Evolutionary conservation across 1,140 invertebrate genomes (phyloP).

Genomic region (Drosophila setifemur): DNA sequence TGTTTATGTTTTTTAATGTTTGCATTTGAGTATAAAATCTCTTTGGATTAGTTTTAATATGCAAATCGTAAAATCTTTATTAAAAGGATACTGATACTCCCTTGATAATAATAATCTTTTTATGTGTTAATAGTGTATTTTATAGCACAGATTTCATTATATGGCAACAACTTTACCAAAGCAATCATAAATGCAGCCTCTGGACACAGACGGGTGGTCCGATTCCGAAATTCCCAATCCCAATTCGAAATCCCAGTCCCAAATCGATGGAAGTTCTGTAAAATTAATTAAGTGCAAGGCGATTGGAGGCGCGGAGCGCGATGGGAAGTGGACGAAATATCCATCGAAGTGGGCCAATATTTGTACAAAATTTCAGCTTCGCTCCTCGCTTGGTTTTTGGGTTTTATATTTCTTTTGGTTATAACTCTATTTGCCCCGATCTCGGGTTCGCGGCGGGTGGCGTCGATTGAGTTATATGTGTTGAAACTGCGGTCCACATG

Average conservation of each 20-base stretch:
- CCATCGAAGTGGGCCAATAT: slow-evolving; percentile 21
- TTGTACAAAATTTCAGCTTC: slow-evolving; percentile 24
- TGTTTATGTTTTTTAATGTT: too few relatives aligned
- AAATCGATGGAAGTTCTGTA: slow-evolving; percentile 7
- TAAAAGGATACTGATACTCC: too few relatives aligned
- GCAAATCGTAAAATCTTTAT: too few relatives aligned
- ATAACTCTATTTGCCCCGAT: slow-evolving; percentile 24
- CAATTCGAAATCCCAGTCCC: not conserved
- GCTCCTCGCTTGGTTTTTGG: slow-evolving; percentile 4
- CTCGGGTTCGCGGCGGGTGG: slow-evolving; percentile 46
- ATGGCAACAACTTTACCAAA: not conserved
- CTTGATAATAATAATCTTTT: too few relatives aligned
- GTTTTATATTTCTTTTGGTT: slow-evolving; percentile 11
- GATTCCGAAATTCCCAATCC: not conserved
- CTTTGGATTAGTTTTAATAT: too few relatives aligned
- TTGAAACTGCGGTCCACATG: slow-evolving; percentile 43
- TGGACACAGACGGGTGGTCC: slow-evolving; percentile 19
- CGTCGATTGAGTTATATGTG: slow-evolving; percentile 49
- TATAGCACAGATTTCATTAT: not conserved
- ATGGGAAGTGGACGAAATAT: slow-evolving; percentile 3
- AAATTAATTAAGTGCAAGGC: slow-evolving; percentile 71
- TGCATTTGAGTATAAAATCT: too few relatives aligned
- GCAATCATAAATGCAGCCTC: slow-evolving; percentile 13
- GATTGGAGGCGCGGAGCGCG: slow-evolving; percentile 7
- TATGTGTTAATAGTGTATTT: not conserved